Percentiles rank a stretch among this genome's conserved stretches.
Evolutionary conservation across 2,113 vertebrate genomes (phyloP).

Genomic region (Zosterops hypoxanthus): DNA sequence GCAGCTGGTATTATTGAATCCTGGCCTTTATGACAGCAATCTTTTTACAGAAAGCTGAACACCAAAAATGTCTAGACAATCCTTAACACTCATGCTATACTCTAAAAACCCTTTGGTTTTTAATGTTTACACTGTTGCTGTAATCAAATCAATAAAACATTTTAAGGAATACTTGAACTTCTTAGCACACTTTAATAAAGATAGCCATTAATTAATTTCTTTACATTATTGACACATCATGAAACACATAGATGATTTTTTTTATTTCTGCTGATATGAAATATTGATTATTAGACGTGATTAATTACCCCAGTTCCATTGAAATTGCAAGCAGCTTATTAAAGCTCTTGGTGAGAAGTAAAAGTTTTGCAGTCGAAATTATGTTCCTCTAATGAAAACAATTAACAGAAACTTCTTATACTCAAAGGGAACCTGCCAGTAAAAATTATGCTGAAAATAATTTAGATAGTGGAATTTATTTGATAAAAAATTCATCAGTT

Average conservation of each 20-base stretch:
- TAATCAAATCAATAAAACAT: neutral
- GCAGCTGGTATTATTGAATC: neutral
- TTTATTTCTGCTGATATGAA: neutral
- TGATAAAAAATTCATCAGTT: neutral
- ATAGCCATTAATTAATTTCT: neutral
- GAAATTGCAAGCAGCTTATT: neutral
- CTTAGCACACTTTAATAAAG: neutral
- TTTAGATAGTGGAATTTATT: neutral
- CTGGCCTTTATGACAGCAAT: neutral
- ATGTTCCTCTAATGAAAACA: neutral
- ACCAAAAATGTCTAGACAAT: neutral
- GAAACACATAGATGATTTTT: neutral
- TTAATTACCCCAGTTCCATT: neutral
- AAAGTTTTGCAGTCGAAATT: neutral
- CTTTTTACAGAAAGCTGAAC: neutral
- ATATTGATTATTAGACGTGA: neutral
- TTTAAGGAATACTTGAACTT: neutral
- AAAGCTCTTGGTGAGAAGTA: neutral
- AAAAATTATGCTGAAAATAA: constrained; percentile 9
- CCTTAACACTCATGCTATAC: neutral
- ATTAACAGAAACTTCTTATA: neutral
- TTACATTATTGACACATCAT: neutral
- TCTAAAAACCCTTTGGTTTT: neutral
- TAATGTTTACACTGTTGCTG: neutral
- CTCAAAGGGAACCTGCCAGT: neutral